Conservation (phyloP, 2,888 invertebrate species). For the Drosophila leonis region DNA sequence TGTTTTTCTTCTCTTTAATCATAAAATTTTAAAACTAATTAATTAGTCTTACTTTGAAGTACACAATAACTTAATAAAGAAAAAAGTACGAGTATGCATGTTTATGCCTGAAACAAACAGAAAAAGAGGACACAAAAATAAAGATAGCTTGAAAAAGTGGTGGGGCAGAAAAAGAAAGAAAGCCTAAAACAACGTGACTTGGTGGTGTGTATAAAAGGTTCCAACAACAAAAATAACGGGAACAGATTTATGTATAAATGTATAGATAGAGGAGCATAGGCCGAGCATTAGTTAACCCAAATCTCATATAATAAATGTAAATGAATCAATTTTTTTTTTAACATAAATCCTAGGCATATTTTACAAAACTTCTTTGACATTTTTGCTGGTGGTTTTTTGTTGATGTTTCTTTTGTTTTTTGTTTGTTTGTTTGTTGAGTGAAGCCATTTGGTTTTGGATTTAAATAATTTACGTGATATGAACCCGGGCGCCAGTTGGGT, state of each 20-base stretch:
- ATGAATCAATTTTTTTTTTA: not conserved
- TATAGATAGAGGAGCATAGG: conserved; percentile 25
- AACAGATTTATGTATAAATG: not conserved
- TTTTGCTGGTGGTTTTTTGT: conserved; percentile 23
- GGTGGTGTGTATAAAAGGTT: conserved; percentile 9
- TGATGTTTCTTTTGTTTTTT: conserved; percentile 19
- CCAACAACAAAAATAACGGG: conserved; percentile 36
- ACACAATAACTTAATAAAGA: conserved; percentile 79
- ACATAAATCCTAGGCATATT: conserved; percentile 6
- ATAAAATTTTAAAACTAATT: conserved; percentile 74
- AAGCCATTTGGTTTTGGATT: conserved; percentile 43
- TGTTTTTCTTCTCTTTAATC: conserved; percentile 34
- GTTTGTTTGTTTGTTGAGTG: conserved; percentile 45
- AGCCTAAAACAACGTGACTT: conserved; percentile 10
- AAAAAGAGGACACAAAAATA: conserved; percentile 39
- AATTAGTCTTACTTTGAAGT: conserved; percentile 84
- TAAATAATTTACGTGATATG: conserved; percentile 56
- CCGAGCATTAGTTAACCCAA: conserved; percentile 28
- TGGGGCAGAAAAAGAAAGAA: conserved; percentile 19
- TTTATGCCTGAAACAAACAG: conserved; percentile 61
- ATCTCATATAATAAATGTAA: conserved; percentile 1
- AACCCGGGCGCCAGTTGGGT: conserved; percentile 23
- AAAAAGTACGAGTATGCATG: conserved; percentile 64
- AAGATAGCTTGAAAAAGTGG: conserved; percentile 14
- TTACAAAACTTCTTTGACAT: conserved; percentile 17